Base-by-base conservation (phyloP, 2,113 vertebrate genomes). In the Callipepla squamata region DNA sequence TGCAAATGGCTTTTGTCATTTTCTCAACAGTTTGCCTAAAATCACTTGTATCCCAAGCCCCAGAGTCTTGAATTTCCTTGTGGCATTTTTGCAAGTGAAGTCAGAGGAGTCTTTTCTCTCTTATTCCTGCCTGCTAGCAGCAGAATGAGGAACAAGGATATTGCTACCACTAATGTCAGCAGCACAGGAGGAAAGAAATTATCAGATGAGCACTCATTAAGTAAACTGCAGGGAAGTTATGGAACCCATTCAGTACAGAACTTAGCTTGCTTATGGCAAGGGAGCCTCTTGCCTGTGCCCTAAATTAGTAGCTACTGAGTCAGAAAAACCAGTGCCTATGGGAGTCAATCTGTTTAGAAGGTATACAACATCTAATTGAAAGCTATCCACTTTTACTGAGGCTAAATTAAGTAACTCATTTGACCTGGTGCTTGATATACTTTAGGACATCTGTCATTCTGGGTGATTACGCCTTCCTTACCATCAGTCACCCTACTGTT, bases 311-410 rank as follows among this genome's bases (percentile, higher is more conserved):
- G 47, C 26, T 68, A 32, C 51, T 2, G 2, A 58, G 34, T 7
- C 23, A 50, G n/a, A n/a, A 44, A 44, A 10, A 6, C 30, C 7
- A 6, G 28, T 8, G 13, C 4, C 1, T 7, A 5, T 0, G 5
- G 4, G 5, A n/a, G 30, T 15, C 4, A 28, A 16, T 22, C 11
- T n/a, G 2, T 34, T 13, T 22, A 16, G 4, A 23, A 62, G 25
- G 5, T 28, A 4, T 15, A 20, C 6, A n/a, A 19, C 0, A 6
- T 11, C 25, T n/a, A 11, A 13, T 1, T 22, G 36, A n/a, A 57
- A 63, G 25, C 22, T 38, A 22, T 7, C 0, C 7, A 11, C 19
- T 21, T 48, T 62, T 68, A 9, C 26, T 12, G 45, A 48, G 34
- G 22, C 42, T 7, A 21, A 34, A 9, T 5, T 15, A 21, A 65